Evolutionary conservation across 2,797 vertebrate species (phyloP).

Genomic region (Mareca strepera): DNA sequence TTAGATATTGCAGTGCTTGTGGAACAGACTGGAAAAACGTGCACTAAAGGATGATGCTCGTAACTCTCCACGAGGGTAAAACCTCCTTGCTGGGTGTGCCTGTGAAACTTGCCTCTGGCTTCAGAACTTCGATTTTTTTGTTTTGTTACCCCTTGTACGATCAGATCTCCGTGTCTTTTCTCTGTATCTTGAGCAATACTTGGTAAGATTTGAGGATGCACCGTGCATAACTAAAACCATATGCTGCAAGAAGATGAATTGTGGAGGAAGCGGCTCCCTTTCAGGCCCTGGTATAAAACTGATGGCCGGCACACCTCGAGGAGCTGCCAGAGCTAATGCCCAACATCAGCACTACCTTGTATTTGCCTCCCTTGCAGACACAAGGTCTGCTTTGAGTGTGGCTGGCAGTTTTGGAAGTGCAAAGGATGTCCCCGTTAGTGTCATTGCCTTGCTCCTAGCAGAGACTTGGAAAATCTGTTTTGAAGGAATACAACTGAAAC

Average conservation of each 20-base stretch:
- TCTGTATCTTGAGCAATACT: neutral
- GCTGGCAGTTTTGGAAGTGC: neutral
- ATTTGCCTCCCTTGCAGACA: neutral
- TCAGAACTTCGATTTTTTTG: neutral
- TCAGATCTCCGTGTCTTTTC: neutral
- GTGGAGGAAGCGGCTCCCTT: neutral
- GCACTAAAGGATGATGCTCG: neutral
- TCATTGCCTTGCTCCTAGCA: neutral
- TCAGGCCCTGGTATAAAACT: neutral
- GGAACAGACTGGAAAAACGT: neutral
- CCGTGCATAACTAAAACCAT: neutral
- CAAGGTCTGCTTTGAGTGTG: neutral
- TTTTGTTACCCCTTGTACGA: neutral
- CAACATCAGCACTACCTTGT: rapidly evolving
- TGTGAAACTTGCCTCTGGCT: neutral
- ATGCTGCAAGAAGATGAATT: neutral
- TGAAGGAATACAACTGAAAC: neutral
- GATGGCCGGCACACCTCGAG: neutral
- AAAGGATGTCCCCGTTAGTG: neutral
- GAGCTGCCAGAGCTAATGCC: neutral
- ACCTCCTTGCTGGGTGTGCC: rapidly evolving
- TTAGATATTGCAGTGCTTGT: neutral
- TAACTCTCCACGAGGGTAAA: rapidly evolving
- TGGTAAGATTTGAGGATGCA: neutral
- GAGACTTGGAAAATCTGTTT: neutral